A percentile compares a stretch with the other conserved stretches of the same genome.
phyloP scores from a whole-genome alignment of 2,113 vertebrate species.

The Edolisoma coerulescens region DNA sequence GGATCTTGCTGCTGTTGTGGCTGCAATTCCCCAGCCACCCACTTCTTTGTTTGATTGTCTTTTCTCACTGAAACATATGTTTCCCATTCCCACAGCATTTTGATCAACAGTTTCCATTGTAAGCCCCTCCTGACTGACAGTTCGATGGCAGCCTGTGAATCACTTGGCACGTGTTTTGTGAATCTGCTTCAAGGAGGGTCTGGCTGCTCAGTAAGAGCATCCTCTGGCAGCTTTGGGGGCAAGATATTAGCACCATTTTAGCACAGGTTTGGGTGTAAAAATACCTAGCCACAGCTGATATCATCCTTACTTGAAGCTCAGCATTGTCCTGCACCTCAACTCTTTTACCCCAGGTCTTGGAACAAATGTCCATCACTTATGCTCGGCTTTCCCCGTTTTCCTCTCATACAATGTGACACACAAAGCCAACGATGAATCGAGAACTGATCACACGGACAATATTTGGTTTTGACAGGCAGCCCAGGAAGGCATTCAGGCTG shows the following conservation, averaged over 20 bases:
- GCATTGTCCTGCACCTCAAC: background rate
- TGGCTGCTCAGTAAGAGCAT: background rate
- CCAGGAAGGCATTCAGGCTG: background rate
- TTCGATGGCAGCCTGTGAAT: constrained; percentile 45
- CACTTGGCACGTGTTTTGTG: background rate
- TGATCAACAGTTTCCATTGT: constrained; percentile 41
- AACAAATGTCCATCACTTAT: background rate
- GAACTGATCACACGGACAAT: background rate
- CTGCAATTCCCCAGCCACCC: constrained; percentile 2
- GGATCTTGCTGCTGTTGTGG: background rate
- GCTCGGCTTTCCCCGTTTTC: background rate
- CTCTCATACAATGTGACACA: background rate
- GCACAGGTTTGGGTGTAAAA: background rate
- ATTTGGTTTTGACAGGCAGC: background rate
- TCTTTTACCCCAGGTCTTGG: background rate
- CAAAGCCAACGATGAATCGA: background rate
- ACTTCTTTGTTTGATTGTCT: constrained; percentile 44
- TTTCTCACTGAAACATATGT: constrained; percentile 37
- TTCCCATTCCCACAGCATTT: background rate
- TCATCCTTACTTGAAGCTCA: background rate
- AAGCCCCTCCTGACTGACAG: constrained; percentile 13
- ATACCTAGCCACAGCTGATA: background rate
- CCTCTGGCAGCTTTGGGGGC: background rate
- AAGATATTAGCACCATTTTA: background rate
- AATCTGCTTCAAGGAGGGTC: background rate